A percentile compares a stretch with the other conserved stretches of the same genome.
phyloP scores from a whole-genome alignment of 64 coral and sea anemone genomes.

The Montipora cactus region DNA sequence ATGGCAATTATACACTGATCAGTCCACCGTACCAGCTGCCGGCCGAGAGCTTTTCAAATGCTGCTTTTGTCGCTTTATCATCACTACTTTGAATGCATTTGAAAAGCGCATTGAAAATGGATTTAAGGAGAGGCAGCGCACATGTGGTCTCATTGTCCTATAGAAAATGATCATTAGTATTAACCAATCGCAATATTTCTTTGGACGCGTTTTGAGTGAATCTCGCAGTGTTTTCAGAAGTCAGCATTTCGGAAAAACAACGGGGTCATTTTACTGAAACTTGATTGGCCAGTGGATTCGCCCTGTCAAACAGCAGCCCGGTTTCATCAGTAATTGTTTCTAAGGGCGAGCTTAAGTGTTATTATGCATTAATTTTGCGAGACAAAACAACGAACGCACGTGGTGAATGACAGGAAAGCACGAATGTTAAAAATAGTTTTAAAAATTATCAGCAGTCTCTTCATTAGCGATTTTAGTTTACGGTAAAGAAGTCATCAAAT shows the following conservation, averaged over 20 bases:
- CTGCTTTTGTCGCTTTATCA: constrained; percentile 90
- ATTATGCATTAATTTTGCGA: constrained; percentile 60
- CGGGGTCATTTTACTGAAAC: constrained; percentile 24
- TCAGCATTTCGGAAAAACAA: constrained; percentile 54
- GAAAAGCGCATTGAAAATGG: constrained; percentile 84
- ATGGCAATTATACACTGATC: constrained; percentile 59
- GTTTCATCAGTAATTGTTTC: constrained; percentile 64
- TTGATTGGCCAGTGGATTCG: constrained; percentile 45
- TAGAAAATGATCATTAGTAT: constrained; percentile 72
- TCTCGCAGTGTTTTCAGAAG: constrained; percentile 75
- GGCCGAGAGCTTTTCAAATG: constrained; percentile 64
- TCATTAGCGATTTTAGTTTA: constrained; percentile 17
- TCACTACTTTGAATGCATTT: constrained; percentile 80
- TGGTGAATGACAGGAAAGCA: constrained; percentile 22
- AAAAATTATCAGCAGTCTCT: constrained; percentile 23
- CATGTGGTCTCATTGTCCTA: constrained; percentile 96
- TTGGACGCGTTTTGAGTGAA: constrained; percentile 16
- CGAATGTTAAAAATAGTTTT: constrained; percentile 49
- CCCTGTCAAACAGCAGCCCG: constrained; percentile 40
- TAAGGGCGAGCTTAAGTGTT: constrained; percentile 62
- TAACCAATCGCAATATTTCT: constrained; percentile 66
- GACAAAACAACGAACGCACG: constrained; percentile 51
- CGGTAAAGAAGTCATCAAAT: constrained; percentile 20
- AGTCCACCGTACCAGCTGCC: constrained; percentile 58
- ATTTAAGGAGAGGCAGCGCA: constrained; percentile 82